Evolutionary conservation across 1,140 invertebrate genomes (phyloP).

Genomic region (Fopius arisanus): DNA sequence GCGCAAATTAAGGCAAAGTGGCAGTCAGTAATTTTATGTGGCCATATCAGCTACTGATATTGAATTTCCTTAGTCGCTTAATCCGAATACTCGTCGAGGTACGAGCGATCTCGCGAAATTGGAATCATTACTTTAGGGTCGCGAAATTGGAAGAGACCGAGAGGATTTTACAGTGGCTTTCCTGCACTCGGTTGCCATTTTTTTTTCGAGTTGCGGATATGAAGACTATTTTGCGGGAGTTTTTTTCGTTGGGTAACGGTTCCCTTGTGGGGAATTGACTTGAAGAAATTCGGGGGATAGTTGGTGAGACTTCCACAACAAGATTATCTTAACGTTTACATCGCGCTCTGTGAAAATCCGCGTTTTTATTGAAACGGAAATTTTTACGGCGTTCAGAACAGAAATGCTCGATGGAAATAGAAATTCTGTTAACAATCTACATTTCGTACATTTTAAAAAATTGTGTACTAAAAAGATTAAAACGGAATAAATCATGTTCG

Average conservation of each 20-base stretch:
- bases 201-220: background rate
- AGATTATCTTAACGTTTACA: no score
- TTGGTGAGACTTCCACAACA: no score
- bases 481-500: no score
- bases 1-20: constrained; percentile 64
- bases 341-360: no score
- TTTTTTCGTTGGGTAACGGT: background rate
- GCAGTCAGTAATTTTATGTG: constrained; percentile 65
- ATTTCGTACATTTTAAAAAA: no score
- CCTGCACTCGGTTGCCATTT: background rate
- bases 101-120: constrained; percentile 61
- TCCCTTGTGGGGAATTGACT: no score
- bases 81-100: constrained; percentile 56
- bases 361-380: no score
- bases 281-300: no score
- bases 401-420: no score
- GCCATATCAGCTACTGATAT: constrained; percentile 65
- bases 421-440: no score
- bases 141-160: constrained; percentile 50
- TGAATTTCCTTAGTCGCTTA: constrained; percentile 65
- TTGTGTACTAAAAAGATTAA: no score
- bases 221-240: background rate
- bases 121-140: constrained; percentile 63
- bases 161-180: background rate
- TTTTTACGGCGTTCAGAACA: no score